Evolutionary conservation across 2,888 invertebrate species (phyloP), one percentile per base, ranked within the genome.

Genomic region (Apamea anceps): DNA sequence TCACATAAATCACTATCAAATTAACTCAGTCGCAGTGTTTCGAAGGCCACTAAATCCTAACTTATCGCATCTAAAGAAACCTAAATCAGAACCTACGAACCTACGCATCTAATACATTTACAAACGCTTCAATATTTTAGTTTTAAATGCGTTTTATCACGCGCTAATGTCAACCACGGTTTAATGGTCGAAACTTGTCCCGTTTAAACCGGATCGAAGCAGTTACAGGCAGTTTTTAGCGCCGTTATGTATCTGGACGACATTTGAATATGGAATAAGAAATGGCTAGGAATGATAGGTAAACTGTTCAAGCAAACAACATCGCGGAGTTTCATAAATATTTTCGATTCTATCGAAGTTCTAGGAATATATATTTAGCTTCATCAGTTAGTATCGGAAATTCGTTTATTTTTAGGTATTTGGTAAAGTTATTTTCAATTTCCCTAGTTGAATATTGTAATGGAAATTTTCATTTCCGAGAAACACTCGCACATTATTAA

Each of bases 231-330:
- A 91, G 93, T 95, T 95, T 95, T 95, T 95, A 93, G 87, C 92
- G 91, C 95, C 94, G 94, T 94, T 95, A 94, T 92, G 91, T 87
- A 67, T 79, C 79, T 70, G 60, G 90, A 88, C 90, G 92, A 93
- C 92, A 93, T 94, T 94, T 94, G 92, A 94, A 94, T 94, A 92
- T 92, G 89, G 91, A 93, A 92, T 93, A 91, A 92, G 92, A 92
- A 94, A 92, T 90, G 90, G 90, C 65, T 71, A 63, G 65, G 62
- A 91, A 91, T 87, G 86, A 84, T 88, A 88, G 91, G 91, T 92
- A 65, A 70, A 74, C 66, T 70, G 54, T 72, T 75, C 18, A 45
- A 37, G 51, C 25, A 57, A 83, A 77, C 51, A 57, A 51, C 18
- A 60, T 51, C 48, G 68, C 6, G 1, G 15, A n/a, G 21, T 51